phyloP scores from a whole-genome alignment of 2,888 invertebrate genomes.

The Antitype chi region DNA sequence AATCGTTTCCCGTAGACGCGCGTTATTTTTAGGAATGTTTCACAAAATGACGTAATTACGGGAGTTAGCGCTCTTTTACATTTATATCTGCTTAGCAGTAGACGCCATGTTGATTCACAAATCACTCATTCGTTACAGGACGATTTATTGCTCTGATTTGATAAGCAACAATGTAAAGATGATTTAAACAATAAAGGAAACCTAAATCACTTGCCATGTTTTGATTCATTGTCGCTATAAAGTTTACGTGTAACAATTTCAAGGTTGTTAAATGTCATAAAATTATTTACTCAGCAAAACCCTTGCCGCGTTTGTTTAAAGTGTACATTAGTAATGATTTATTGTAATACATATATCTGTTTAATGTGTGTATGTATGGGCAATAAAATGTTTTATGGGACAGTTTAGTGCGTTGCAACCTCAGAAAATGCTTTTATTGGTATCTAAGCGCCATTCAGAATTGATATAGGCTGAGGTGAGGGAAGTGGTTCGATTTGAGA shows the following conservation, averaged over 20 bases:
- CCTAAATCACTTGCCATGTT: constrained; percentile 78
- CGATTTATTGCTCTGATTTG: constrained; percentile 72
- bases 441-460: constrained; percentile 83
- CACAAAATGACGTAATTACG: constrained; percentile 54
- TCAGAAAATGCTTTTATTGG: constrained; percentile 86
- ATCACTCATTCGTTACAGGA: constrained; percentile 69
- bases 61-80: constrained; percentile 51
- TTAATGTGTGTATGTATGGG: constrained; percentile 87
- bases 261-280: constrained; percentile 84
- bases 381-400: constrained; percentile 87
- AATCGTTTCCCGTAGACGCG: constrained; percentile 39
- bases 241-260: constrained; percentile 82
- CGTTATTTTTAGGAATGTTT: constrained; percentile 58
- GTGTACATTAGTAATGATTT: constrained; percentile 86
- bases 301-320: constrained; percentile 84
- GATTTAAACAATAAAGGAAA: constrained; percentile 76
- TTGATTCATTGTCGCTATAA: constrained; percentile 81
- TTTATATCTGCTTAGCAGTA: constrained; percentile 60
- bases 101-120: constrained; percentile 68
- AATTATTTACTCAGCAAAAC: constrained; percentile 85
- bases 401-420: constrained; percentile 84
- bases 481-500: constrained; percentile 65
- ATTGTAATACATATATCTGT: constrained; percentile 85
- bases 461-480: constrained; percentile 76
- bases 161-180: constrained; percentile 80